phyloP scores from a whole-genome alignment of 2,888 invertebrate genomes.

The Melieria crassipennis region DNA sequence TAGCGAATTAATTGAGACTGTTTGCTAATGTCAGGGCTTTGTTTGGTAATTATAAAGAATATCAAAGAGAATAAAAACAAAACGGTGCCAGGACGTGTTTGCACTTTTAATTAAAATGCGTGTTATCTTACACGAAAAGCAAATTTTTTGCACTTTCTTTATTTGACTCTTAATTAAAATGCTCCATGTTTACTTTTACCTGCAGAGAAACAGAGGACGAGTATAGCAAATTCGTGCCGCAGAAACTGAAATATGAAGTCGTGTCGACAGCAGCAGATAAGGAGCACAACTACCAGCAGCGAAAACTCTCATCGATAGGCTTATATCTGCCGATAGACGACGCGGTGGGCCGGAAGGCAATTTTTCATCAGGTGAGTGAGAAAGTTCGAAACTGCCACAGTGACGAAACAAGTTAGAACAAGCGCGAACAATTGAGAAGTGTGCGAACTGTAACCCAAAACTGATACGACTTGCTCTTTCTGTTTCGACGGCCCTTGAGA shows the following conservation, averaged over 20 bases:
- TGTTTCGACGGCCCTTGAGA: no score
- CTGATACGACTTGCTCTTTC: no score
- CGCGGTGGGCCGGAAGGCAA: slow-evolving; percentile 45
- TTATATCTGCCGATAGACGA: slow-evolving; percentile 34
- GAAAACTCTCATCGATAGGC: slow-evolving; percentile 30
- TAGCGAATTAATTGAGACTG: no score
- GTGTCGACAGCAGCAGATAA: slow-evolving; percentile 48
- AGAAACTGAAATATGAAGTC: slow-evolving; percentile 54
- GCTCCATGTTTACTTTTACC: slow-evolving; percentile 17
- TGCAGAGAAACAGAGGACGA: slow-evolving; percentile 50
- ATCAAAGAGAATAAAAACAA: not conserved
- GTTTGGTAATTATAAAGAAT: not conserved
- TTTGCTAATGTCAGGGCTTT: no score
- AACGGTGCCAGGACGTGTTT: not conserved
- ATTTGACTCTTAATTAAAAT: not conserved
- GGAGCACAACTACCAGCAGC: slow-evolving; percentile 17
- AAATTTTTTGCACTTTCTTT: not conserved
- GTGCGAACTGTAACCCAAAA: no score
- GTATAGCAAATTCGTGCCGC: slow-evolving; percentile 55
- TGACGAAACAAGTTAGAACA: no score
- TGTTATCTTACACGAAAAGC: not conserved
- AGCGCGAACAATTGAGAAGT: no score
- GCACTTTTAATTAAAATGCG: not conserved
- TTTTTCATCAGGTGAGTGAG: slow-evolving; percentile 53
- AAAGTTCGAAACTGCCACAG: not conserved